phyloP scores from a whole-genome alignment of 2,113 vertebrate species.

The Oncorhynchus keta region DNA sequence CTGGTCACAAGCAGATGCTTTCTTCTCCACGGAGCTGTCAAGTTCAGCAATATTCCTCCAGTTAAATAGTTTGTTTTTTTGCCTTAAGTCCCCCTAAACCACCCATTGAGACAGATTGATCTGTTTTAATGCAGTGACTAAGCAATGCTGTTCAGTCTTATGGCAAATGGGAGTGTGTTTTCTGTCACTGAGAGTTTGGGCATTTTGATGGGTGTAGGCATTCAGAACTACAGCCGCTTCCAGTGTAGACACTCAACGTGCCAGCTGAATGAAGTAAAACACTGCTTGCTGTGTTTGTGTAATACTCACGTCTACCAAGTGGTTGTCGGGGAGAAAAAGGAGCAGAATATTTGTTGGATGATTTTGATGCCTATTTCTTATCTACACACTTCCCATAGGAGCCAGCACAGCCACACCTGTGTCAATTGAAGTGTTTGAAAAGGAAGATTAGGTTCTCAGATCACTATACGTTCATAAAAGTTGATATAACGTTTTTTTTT shows the following conservation, averaged over 20 bases:
- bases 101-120: constrained; percentile 17
- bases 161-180: neutral
- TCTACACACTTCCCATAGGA: too few relatives aligned
- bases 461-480: constrained; percentile 28
- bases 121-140: constrained; percentile 6
- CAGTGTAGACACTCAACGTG: neutral
- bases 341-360: too few relatives aligned
- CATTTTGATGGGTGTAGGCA: neutral
- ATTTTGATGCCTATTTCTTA: too few relatives aligned
- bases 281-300: neutral
- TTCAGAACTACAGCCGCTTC: too few relatives aligned
- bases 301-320: too few relatives aligned
- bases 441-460: constrained; percentile 1
- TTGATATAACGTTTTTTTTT: neutral
- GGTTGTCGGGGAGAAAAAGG: too few relatives aligned
- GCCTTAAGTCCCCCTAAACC: constrained; percentile 6
- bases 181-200: neutral
- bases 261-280: neutral
- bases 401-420: too few relatives aligned
- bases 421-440: neutral
- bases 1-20: constrained; percentile 6
- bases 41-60: constrained; percentile 14
- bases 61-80: neutral
- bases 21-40: neutral
- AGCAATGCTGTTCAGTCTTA: constrained; percentile 6